phyloP scores from a whole-genome alignment of 2,113 vertebrate species.

The Erythrocebus patas region DNA sequence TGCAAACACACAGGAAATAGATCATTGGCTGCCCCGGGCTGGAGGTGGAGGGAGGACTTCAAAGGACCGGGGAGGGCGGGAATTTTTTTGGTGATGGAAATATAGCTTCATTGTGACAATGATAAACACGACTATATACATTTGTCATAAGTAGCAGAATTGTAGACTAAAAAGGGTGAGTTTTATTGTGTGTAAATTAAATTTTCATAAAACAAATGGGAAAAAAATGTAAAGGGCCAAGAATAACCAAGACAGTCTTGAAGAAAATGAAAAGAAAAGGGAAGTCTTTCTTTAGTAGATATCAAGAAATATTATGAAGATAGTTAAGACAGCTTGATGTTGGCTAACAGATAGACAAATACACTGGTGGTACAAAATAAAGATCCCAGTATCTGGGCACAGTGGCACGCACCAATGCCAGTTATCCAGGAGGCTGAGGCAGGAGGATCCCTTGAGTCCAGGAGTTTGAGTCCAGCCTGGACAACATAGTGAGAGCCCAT shows the following conservation, averaged over 20 bases:
- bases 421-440: background rate
- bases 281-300: background rate
- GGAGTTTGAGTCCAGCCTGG: background rate
- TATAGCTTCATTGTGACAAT: background rate
- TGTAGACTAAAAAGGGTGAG: background rate
- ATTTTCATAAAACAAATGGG: background rate
- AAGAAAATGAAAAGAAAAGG: background rate
- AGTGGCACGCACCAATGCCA: background rate
- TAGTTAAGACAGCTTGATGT: background rate
- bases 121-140: background rate
- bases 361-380: background rate
- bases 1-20: background rate
- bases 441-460: background rate
- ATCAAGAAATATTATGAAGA: background rate
- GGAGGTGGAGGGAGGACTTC: background rate
- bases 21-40: background rate
- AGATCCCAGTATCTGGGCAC: background rate
- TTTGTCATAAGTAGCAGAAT: background rate
- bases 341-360: background rate
- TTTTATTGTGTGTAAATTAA: background rate
- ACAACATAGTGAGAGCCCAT: background rate
- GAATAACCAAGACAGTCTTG: background rate
- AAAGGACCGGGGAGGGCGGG: background rate
- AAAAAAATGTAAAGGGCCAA: background rate
- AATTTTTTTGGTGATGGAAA: background rate